Conservation (phyloP, 2,797 vertebrate species). For the Pampus argenteus region DNA sequence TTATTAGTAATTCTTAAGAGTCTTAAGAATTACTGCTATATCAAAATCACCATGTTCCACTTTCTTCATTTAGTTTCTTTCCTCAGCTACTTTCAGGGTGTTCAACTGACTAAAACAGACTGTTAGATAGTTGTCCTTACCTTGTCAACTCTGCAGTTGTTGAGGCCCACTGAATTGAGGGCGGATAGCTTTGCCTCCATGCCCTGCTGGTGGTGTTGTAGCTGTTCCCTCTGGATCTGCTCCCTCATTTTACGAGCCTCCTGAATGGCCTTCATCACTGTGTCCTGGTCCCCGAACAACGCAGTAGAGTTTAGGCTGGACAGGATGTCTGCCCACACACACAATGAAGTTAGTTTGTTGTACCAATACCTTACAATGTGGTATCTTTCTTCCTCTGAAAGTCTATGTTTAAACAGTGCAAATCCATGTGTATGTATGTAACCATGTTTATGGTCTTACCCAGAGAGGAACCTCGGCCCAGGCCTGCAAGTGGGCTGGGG, state of each 20-base stretch:
- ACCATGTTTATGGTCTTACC: slow-evolving; percentile 82
- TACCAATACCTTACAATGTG: slow-evolving; percentile 8
- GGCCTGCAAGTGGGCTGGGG: slow-evolving; percentile 91
- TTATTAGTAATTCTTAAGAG: too few relatives aligned
- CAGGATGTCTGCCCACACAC: slow-evolving; percentile 90
- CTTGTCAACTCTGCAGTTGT: slow-evolving; percentile 93
- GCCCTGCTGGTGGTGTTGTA: slow-evolving; percentile 91
- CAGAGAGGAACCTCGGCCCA: slow-evolving; percentile 88
- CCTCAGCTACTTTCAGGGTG: slow-evolving; percentile 47
- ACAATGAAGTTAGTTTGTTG: neutral
- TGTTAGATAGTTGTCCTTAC: slow-evolving; percentile 76
- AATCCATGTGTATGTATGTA: slow-evolving; percentile 35
- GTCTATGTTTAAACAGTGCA: slow-evolving; percentile 19
- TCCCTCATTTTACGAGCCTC: slow-evolving; percentile 99
- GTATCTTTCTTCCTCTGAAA: slow-evolving; percentile 12
- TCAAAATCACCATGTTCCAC: slow-evolving; percentile 68
- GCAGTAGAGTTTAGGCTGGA: slow-evolving; percentile 99
- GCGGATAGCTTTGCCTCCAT: slow-evolving; percentile 94
- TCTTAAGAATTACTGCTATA: slow-evolving; percentile 73
- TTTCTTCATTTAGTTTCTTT: slow-evolving; percentile 73
- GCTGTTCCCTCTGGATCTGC: slow-evolving; percentile 97
- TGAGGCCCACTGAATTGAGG: slow-evolving; percentile 92
- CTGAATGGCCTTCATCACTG: slow-evolving; percentile 99
- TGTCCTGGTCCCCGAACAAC: slow-evolving; percentile 98
- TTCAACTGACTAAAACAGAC: slow-evolving; percentile 27